phyloP scores from a whole-genome alignment of 1,140 invertebrate species.

The Leucophenga varia region DNA sequence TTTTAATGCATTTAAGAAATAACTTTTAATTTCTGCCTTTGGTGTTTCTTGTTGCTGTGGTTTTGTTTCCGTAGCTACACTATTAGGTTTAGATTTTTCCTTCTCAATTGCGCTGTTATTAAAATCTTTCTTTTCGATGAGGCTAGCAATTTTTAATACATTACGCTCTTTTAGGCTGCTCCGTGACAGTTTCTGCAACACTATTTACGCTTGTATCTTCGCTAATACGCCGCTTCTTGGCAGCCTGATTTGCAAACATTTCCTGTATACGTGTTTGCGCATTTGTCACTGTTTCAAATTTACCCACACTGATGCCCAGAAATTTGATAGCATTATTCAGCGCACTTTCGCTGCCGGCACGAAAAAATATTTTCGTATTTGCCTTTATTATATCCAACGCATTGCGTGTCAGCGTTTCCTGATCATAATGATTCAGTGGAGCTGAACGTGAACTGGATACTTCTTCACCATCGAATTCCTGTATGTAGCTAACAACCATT shows the following conservation, averaged over 20 bases:
- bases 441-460: slow-evolving; percentile 63
- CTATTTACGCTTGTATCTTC: slow-evolving; percentile 11
- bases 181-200: neutral
- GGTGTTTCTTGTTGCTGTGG: slow-evolving; percentile 17
- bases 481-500: slow-evolving; percentile 65
- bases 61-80: neutral
- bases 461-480: slow-evolving; percentile 62
- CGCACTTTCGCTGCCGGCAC: slow-evolving; percentile 46
- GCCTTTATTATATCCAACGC: slow-evolving; percentile 65
- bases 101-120: too few relatives aligned
- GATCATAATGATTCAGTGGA: slow-evolving; percentile 57
- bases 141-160: too few relatives aligned
- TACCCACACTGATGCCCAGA: slow-evolving; percentile 75
- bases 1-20: slow-evolving; percentile 18
- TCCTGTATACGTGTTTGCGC: slow-evolving; percentile 59
- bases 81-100: too few relatives aligned
- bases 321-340: slow-evolving; percentile 66
- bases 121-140: too few relatives aligned
- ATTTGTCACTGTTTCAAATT: slow-evolving; percentile 65
- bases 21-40: slow-evolving; percentile 20
- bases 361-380: slow-evolving; percentile 56
- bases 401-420: slow-evolving; percentile 63
- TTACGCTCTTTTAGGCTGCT: too few relatives aligned
- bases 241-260: slow-evolving; percentile 49
- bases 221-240: slow-evolving; percentile 39